Percentiles rank a stretch among this genome's conserved stretches.
phyloP scores from a whole-genome alignment of 1,140 invertebrate genomes.

The Drosophila lacertosa region DNA sequence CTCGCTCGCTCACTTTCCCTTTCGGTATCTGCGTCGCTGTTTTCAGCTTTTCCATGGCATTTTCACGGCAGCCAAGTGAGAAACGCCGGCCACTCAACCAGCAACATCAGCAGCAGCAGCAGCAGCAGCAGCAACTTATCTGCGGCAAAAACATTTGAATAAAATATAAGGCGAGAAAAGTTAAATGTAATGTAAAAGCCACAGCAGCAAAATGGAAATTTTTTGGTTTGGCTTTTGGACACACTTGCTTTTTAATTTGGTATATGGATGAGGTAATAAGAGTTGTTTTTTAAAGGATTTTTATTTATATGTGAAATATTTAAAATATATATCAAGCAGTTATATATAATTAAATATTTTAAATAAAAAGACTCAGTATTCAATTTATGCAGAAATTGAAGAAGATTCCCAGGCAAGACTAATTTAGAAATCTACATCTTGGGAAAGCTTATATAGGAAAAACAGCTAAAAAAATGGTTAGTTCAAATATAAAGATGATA shows the following conservation, averaged over 20 bases:
- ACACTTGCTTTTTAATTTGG: conserved; percentile 14
- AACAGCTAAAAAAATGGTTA: too few species aligned
- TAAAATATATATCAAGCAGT: too few species aligned
- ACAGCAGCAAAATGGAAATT: conserved; percentile 72
- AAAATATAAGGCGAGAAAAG: conserved; percentile 80
- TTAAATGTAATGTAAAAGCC: conserved; percentile 78
- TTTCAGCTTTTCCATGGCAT: conserved; percentile 49
- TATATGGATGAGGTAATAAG: too few species aligned
- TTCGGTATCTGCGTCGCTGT: background rate
- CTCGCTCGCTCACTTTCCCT: background rate
- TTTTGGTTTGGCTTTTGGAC: conserved; percentile 44
- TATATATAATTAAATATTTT: too few species aligned
- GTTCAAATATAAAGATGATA: too few species aligned
- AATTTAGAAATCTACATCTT: too few species aligned
- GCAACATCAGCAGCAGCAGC: conserved; percentile 58
- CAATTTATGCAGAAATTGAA: too few species aligned
- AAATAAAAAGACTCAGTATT: too few species aligned
- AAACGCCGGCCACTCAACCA: conserved; percentile 72
- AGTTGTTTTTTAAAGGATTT: too few species aligned
- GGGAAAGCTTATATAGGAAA: too few species aligned
- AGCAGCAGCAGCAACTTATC: conserved; percentile 69
- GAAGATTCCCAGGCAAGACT: too few species aligned
- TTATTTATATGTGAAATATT: background rate
- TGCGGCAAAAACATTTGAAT: conserved; percentile 69
- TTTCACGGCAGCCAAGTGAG: conserved; percentile 74